A percentile compares a stretch with the other conserved stretches of the same genome.
These are phyloP conservation scores for Struthidea cinerea DNA, from an alignment of 2,113 vertebrate species.

Conservation along the genomic window DNA sequence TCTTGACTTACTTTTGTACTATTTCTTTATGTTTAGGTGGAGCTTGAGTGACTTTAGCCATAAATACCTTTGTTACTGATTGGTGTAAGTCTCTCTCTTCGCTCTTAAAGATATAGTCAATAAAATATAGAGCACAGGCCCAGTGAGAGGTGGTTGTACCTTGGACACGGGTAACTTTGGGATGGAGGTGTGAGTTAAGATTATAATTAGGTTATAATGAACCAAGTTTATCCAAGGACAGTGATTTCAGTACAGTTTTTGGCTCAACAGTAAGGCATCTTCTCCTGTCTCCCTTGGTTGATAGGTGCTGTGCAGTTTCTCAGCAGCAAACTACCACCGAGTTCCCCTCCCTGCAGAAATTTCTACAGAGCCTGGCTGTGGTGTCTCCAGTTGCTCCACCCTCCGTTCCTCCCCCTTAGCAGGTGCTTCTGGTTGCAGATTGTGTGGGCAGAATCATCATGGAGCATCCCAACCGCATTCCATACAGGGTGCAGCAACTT, in stretches of 20 bases:
- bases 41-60: neutral
- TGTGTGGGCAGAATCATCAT: neutral
- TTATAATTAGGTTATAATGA: neutral
- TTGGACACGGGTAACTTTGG: no score
- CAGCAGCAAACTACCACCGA: neutral
- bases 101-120: neutral
- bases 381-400: neutral
- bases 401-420: neutral
- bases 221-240: neutral
- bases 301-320: neutral
- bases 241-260: neutral
- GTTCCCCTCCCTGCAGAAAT: neutral
- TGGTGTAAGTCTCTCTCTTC: neutral
- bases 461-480: neutral
- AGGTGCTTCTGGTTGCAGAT: neutral
- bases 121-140: neutral
- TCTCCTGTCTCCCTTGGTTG: neutral
- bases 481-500: neutral
- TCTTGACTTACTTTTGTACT: neutral
- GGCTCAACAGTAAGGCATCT: neutral
- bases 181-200: neutral
- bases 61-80: neutral
- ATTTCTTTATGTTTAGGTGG: neutral
- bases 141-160: neutral
- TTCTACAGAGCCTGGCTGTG: neutral